A percentile compares a stretch with the other conserved stretches of the same genome.
Conservation (phyloP, 2,797 vertebrate genomes). For the Arctocebus calabarensis region DNA sequence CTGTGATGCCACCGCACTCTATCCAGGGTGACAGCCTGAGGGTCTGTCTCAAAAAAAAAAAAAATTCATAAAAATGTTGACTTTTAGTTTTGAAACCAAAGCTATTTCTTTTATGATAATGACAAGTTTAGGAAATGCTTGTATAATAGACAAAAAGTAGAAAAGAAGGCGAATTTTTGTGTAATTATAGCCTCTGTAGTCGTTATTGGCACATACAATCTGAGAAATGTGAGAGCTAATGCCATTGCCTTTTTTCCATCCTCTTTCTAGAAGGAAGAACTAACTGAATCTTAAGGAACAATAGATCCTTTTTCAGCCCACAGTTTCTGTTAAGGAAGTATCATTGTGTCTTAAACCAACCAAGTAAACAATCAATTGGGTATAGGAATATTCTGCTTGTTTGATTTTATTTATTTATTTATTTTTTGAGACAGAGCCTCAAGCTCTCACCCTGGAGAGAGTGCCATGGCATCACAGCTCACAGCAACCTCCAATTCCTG, state of each 20-base stretch:
- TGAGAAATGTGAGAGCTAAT: slow-evolving; percentile 11
- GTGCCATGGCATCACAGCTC: too few relatives aligned
- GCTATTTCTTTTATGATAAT: not conserved
- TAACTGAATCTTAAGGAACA: not conserved
- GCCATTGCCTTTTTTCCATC: not conserved
- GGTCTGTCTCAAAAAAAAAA: too few relatives aligned
- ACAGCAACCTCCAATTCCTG: too few relatives aligned
- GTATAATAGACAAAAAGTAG: not conserved
- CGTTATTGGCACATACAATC: not conserved
- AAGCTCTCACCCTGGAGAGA: too few relatives aligned
- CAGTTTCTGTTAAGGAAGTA: not conserved
- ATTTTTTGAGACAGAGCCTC: too few relatives aligned
- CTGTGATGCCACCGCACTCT: too few relatives aligned
- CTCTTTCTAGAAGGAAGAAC: not conserved
- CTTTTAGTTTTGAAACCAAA: slow-evolving; percentile 45
- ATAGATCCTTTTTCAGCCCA: not conserved
- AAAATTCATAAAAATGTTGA: not conserved
- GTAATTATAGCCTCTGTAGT: not conserved
- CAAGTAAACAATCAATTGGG: not conserved
- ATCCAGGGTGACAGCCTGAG: too few relatives aligned
- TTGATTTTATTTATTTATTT: too few relatives aligned
- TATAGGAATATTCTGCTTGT: not conserved
- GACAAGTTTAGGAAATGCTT: slow-evolving; percentile 4
- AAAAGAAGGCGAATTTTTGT: not conserved
- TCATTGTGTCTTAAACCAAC: slow-evolving; percentile 1